Evolutionary conservation across 2,888 invertebrate genomes (phyloP), one percentile per base, ranked within the genome.

Genomic region (Philereme transversata): DNA sequence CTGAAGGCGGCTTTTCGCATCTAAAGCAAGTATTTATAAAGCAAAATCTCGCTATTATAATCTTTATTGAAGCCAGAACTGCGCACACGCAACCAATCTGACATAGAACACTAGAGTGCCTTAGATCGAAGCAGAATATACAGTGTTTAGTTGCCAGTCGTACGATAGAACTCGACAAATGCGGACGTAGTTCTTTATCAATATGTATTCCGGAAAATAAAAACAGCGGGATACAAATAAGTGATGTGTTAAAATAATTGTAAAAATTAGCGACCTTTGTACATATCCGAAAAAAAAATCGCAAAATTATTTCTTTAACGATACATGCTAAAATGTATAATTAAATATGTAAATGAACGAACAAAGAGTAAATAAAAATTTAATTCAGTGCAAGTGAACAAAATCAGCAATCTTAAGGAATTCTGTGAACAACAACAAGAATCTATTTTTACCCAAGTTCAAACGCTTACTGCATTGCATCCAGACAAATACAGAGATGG

Each of bases 21-120:
- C 22, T 58, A 58, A 35, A 11, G n/a, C 40, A 51, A 45, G 46
- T 41, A 50, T 22, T 22, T 22, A 22, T 57, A 52, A 61, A 58
- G 52, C 47, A 62, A 62, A 62, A 66, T 61, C 57, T 63, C 34
- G 36, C 47, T 57, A 51, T 60, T 55, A 57, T 54, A 54, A 59
- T 56, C 65, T 57, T 35, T 64, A 57, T 63, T 60, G 63, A 51
- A 53, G 50, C 56, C 52, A 40, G 57, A 60, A 45, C 49, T 41
- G 60, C 67, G 67, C 67, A 52, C 48, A 67, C 69, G 69, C 57
- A 55, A 44, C 35, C 59, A 46, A 52, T 22, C 6, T 55, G 50
- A 7, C 47, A 45, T 49, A 57, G 43, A 57, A 62, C 62, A 58
- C 58, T 43, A 48, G 47, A 57, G 46, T 56, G 22, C 22, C 22